Percentiles rank a stretch among this genome's conserved stretches.
Evolutionary conservation across 2,888 invertebrate species (phyloP).

Genomic region (Leptopterna dolabrata): DNA sequence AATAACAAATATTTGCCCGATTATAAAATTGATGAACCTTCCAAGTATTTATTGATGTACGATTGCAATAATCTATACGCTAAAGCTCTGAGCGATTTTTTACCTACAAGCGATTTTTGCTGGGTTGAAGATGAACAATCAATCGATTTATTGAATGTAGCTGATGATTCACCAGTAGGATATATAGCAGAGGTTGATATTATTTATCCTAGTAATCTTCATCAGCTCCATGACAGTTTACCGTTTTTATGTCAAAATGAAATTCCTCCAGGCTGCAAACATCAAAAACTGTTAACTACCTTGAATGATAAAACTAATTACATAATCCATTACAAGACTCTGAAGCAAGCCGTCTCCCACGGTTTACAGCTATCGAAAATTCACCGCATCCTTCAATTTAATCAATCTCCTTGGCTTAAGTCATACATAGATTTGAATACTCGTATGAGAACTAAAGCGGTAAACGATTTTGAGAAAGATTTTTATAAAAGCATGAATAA

Average conservation of each 20-base stretch:
- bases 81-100: slow-evolving; percentile 64
- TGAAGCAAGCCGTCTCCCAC: neutral
- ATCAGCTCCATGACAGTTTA: slow-evolving; percentile 46
- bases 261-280: neutral
- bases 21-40: slow-evolving; percentile 60
- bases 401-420: neutral
- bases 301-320: neutral
- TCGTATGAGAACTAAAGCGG: too few species aligned
- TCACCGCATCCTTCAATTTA: neutral
- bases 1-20: slow-evolving; percentile 64
- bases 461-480: too few species aligned
- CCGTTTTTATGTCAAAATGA: slow-evolving; percentile 41
- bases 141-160: neutral
- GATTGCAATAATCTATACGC: slow-evolving; percentile 66
- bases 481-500: too few species aligned
- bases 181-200: slow-evolving; percentile 56
- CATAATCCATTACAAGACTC: neutral
- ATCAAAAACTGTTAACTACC: slow-evolving; percentile 51
- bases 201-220: slow-evolving; percentile 47
- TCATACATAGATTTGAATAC: neutral
- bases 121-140: slow-evolving; percentile 61
- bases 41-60: too few species aligned
- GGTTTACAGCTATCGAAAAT: neutral
- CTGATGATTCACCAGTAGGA: slow-evolving; percentile 43
- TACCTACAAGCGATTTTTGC: slow-evolving; percentile 64